Base-by-base conservation (phyloP, 2,113 vertebrate species). In the Hassar affinis region DNA sequence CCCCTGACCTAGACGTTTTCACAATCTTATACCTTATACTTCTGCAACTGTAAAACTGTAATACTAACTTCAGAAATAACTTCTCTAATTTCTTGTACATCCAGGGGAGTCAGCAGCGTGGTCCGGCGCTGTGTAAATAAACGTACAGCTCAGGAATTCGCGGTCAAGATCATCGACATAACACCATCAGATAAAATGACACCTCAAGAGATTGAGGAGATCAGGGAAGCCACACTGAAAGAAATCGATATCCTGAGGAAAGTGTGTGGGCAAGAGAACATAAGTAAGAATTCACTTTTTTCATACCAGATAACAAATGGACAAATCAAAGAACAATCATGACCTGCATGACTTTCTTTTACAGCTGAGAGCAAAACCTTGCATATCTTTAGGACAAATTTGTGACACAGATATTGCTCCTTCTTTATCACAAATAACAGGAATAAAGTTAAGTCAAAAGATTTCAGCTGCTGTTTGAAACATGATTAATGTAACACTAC, bases 101-200 rank as follows among this genome's bases (percentile, higher is more conserved):
- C 38, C 38, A 99, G 98, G 91, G 98, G 98, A 2, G 95, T 99
- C 15, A 99, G 98, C 94, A 99, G 98, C 0, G 94, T 99, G 0
- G 98, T 99, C 56, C 93, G 98, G 0, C 94, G 97, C 42, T 99
- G 98, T 80, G 91, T 99, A 22, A 89, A 96, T 90, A 99, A 98
- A 81, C 90, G 51, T 52, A 96, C 95, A 0, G 86, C 91, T 64
- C 92, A 94, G 88, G 97, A 98, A 6, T 99, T 96, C 0, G 98
- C 98, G 0, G 98, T 99, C 80, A 99, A 99, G 91, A 95, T 99
- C 88, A 99, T 99, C 0, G 98, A 99, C 89, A 93, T 99, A 92
- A 98, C 97, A 0, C 96, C 97, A 0, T 97, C 96, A 0, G 98
- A 98, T 47, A 96, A 95, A 90, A 95, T 95, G 75, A 96, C 92